A percentile compares a stretch with the other conserved stretches of the same genome.
Evolutionary conservation across 2,113 vertebrate genomes (phyloP).

Genomic region (Eulemur macaco): DNA sequence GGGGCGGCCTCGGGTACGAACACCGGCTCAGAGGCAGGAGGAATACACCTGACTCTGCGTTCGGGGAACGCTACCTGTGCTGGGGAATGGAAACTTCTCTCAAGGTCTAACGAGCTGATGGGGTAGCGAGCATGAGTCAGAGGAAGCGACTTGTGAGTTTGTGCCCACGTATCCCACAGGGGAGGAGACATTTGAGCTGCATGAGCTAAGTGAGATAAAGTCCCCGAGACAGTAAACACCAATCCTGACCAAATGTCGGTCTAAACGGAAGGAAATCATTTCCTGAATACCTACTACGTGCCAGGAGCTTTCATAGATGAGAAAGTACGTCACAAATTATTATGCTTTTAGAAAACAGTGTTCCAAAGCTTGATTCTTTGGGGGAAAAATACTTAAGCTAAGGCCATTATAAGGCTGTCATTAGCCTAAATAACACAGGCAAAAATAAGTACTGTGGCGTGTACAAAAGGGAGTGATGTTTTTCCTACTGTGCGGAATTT

Average conservation of each 20-base stretch:
- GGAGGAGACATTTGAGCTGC: not conserved
- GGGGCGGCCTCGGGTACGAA: accelerated
- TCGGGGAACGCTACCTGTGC: accelerated
- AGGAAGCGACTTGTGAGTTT: accelerated
- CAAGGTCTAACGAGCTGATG: accelerated
- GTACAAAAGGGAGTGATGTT: not conserved
- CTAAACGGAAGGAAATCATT: no score
- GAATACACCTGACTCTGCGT: not conserved
- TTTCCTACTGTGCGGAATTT: not conserved
- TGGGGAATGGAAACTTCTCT: accelerated
- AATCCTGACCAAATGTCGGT: no score
- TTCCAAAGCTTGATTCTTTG: not conserved
- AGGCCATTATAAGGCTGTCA: not conserved
- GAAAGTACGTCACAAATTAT: not conserved
- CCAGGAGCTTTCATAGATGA: not conserved
- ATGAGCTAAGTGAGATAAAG: not conserved
- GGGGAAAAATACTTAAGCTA: not conserved
- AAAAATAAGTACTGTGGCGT: accelerated
- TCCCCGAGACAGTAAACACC: not conserved
- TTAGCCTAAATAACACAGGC: not conserved
- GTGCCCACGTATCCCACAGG: accelerated
- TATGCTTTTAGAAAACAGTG: not conserved
- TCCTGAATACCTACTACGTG: accelerated
- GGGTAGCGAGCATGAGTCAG: accelerated
- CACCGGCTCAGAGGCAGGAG: not conserved